Base-by-base conservation (phyloP, 2,797 vertebrate genomes). In the Molossus alvarezi region DNA sequence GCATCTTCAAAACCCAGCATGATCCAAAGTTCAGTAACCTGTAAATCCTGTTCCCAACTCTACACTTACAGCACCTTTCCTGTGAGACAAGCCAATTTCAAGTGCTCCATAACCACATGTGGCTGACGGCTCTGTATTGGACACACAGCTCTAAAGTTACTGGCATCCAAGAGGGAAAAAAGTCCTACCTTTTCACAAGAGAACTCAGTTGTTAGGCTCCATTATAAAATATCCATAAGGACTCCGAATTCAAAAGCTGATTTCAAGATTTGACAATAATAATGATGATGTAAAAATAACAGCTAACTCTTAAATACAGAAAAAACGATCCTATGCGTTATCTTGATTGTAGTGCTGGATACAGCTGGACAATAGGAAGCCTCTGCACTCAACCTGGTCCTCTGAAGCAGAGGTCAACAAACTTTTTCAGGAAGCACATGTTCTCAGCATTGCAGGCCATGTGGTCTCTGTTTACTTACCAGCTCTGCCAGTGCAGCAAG, bases 151-250 rank as follows among this genome's bases (percentile, higher is more conserved):
- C 37, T n/a, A 65, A 64, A 71, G 41, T 21, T 55, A 53, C 41
- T 67, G n/a, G 91, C 9, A 88, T 64, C 25, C 13, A 51, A 45
- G 55, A 80, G 60, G 15, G 41, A 53, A 94, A 58, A 41, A 23
- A 45, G 33, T 1, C 4, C 62, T 17, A 13, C 62, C n/a, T 67
- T 72, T 88, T 60, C 11, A 23, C 64, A 83, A 79, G 0, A 73
- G n/a, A 93, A 95, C 14, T 80, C 65, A 48, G 13, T 60, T 75
- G n/a, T 69, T 95, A 95, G 77, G 21, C 20, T 83, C 10, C 37
- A 55, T 9, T 85, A 21, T 90, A 82, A 92, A 86, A 90, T 41
- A 71, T 11, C 67, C 41, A 51, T 3, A 57, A 92, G n/a, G 48
- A 77, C 14, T 67, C n/a, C 51, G 82, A 41, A 71, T 65, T n/a